phyloP scores from a whole-genome alignment of 2,888 invertebrate genomes.

The Callosobruchus maculatus region DNA sequence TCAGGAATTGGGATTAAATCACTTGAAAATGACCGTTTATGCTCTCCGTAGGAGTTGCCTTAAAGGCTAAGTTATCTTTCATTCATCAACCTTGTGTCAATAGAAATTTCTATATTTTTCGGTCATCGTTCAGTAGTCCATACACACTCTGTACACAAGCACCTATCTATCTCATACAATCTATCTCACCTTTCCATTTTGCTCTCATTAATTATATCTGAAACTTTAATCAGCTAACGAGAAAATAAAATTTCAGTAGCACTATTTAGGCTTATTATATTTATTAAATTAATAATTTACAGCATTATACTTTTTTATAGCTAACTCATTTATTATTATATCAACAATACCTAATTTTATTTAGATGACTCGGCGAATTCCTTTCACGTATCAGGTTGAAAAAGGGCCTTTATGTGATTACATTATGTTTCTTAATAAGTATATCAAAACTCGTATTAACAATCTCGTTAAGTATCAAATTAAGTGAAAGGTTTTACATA shows the following conservation, averaged over 20 bases:
- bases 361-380: conserved; percentile 2
- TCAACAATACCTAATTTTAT: conserved; percentile 1
- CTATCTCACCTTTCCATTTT: background rate
- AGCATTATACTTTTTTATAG: conserved; percentile 7
- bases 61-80: too few relatives aligned
- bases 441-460: conserved; percentile 16
- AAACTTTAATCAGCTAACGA: background rate
- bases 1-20: too few relatives aligned
- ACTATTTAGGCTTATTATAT: conserved; percentile 6
- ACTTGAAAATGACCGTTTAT: too few relatives aligned
- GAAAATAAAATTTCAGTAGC: conserved; percentile 4
- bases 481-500: conserved; percentile 16
- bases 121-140: too few relatives aligned
- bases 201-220: background rate
- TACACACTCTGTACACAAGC: too few relatives aligned
- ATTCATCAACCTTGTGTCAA: too few relatives aligned
- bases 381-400: background rate
- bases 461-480: conserved; percentile 15
- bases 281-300: conserved; percentile 7
- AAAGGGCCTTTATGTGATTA: background rate
- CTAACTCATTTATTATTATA: background rate
- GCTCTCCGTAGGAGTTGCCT: too few relatives aligned
- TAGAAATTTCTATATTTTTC: too few relatives aligned
- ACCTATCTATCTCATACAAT: background rate
- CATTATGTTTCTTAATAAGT: conserved; percentile 13